Base-by-base conservation (phyloP, 2,113 vertebrate species). In the Peromyscus californicus region DNA sequence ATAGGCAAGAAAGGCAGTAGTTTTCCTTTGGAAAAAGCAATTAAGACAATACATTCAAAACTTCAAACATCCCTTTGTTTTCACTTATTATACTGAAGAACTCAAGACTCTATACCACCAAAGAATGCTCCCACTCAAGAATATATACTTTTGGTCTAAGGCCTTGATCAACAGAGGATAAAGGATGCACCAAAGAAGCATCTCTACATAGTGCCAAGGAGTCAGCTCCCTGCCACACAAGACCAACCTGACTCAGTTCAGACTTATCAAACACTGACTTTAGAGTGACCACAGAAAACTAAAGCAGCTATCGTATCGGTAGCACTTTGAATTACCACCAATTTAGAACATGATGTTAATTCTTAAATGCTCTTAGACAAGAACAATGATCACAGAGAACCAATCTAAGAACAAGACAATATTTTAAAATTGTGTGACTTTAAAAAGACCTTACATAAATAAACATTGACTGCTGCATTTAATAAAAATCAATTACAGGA, bases 101-200 rank as follows among this genome's bases (percentile, higher is more conserved):
- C 13, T 69, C 33, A 29, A 93, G 79, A 95, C 93, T 74, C 39
- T 19, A 74, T 2, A 78, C 48, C n/a, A 42, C 26, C 39, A 93
- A 92, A 45, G 7, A 83, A 86, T 93, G 76, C 21, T 92, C 67
- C 63, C 54, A 92, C n/a, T 85, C 39, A 5, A 67, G 45, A 92
- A 72, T 59, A 39, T 76, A n/a, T 3, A 67, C 93, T 54, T 90
- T 89, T 95, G 67, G 29, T 67, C 17, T 63, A 59, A 82, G 9
- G 22, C 29, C 42, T 76, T n/a, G 31, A 42, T 9, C 22, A 57
- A 29, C 75, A 78, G 15, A 79, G 54, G 61, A 10, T 19, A 76
- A 63, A 84, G 61, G 51, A 39, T 15, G 3, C 21, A 31, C 29
- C 1, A 33, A 82, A 89, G 31, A 51, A 91, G 4, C 51, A 33